A percentile compares a stretch with the other conserved stretches of the same genome.
phyloP scores from a whole-genome alignment of 2,113 vertebrate species.

The Siniperca chuatsi region DNA sequence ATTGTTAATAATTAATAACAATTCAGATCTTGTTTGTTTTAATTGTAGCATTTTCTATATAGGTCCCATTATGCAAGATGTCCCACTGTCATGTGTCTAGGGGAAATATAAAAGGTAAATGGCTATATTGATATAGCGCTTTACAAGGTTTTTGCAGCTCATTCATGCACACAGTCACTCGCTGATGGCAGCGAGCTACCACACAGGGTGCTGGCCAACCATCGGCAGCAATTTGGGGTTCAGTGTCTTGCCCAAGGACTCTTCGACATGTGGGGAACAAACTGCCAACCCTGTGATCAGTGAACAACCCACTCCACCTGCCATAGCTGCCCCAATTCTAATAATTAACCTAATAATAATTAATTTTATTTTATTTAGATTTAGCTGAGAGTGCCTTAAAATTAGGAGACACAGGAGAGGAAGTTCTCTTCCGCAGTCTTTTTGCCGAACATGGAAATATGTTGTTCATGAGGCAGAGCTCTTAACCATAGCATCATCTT shows the following conservation, averaged over 20 bases:
- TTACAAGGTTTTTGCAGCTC: too few species aligned
- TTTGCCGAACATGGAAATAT: background rate
- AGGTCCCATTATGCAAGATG: background rate
- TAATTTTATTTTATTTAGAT: constrained; percentile 1
- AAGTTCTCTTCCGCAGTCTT: background rate
- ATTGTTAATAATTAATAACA: constrained; percentile 10
- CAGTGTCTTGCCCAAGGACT: too few species aligned
- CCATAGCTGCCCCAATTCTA: too few species aligned
- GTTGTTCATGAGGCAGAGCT: constrained; percentile 40
- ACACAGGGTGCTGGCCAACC: too few species aligned
- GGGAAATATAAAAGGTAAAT: background rate
- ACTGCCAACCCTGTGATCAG: too few species aligned
- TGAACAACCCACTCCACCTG: too few species aligned
- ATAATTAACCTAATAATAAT: background rate
- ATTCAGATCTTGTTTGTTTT: constrained; percentile 1
- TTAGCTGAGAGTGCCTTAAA: constrained; percentile 25
- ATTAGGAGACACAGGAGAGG: constrained; percentile 9
- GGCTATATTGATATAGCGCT: too few species aligned
- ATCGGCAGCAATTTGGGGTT: too few species aligned
- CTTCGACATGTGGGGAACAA: too few species aligned
- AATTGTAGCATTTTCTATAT: background rate
- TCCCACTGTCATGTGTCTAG: background rate
- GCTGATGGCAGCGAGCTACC: too few species aligned
- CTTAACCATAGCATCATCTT: constrained; percentile 47
- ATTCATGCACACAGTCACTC: too few species aligned